These are phyloP conservation scores for Mobula hypostoma DNA, from an alignment of 2,113 vertebrate genomes.

Conservation along the genomic window DNA sequence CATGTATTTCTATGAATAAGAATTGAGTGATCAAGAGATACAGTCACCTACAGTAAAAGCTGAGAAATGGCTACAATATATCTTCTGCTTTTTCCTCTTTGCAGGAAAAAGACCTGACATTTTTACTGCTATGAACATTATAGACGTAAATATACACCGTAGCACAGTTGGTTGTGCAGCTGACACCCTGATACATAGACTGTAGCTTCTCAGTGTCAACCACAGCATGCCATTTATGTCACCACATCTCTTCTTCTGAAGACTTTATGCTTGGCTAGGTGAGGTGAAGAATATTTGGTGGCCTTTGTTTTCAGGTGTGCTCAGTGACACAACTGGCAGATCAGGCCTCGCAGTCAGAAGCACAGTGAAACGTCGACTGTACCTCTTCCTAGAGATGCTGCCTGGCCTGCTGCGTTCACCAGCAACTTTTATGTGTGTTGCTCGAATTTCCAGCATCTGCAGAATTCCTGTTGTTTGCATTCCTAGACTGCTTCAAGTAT, in stretches of 20 bases:
- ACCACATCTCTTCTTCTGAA: neutral
- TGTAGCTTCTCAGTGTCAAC: neutral
- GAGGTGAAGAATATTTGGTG: neutral
- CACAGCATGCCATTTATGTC: neutral
- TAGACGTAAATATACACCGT: neutral
- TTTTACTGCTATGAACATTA: constrained; percentile 17
- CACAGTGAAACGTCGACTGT: neutral
- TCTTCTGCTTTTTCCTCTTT: constrained; percentile 9
- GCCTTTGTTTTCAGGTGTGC: neutral
- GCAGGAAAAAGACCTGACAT: neutral
- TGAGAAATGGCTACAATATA: constrained; percentile 7
- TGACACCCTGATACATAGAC: neutral
- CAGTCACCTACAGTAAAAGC: neutral
- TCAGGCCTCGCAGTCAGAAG: neutral
- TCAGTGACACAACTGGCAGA: neutral
- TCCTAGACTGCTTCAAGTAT: too few species aligned
- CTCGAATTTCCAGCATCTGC: too few species aligned
- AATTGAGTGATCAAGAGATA: constrained; percentile 12
- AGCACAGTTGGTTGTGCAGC: neutral
- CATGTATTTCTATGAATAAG: neutral
- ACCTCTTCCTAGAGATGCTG: too few species aligned
- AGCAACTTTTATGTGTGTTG: too few species aligned
- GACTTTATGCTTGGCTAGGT: neutral
- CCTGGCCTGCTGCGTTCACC: too few species aligned
- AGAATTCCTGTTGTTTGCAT: too few species aligned